These are phyloP conservation scores for Neria commutata DNA, from an alignment of 2,888 invertebrate genomes.

Conservation along the genomic window DNA sequence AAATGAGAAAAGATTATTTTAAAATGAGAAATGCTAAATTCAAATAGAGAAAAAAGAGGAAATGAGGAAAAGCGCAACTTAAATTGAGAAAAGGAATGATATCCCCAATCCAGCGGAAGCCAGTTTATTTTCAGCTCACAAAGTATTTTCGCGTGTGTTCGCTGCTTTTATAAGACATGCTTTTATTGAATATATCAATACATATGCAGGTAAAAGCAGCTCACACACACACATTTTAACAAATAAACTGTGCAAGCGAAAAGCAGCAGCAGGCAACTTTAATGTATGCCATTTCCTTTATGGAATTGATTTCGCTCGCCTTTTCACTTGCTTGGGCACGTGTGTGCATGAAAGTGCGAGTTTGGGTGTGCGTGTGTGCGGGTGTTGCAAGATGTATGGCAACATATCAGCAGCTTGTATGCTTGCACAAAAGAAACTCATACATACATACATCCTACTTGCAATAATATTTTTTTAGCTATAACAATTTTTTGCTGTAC, in stretches of 20 bases:
- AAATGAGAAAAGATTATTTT: neutral
- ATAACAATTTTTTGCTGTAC: slow-evolving; percentile 38
- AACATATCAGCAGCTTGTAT: slow-evolving; percentile 24
- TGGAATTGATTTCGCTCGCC: slow-evolving; percentile 29
- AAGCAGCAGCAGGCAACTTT: neutral
- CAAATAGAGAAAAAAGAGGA: neutral
- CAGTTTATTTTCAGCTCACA: no score
- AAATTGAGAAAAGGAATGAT: neutral
- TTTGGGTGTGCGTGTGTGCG: no score
- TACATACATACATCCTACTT: slow-evolving; percentile 9
- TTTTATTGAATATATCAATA: no score
- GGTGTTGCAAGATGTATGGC: no score
- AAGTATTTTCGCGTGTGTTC: no score
- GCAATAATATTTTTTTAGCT: neutral
- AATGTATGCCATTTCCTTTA: slow-evolving; percentile 5
- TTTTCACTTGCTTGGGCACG: slow-evolving; percentile 35
- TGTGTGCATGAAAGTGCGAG: neutral
- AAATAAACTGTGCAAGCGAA: no score
- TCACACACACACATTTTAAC: no score
- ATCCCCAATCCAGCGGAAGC: no score
- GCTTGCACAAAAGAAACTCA: slow-evolving; percentile 18
- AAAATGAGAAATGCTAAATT: neutral
- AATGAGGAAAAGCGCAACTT: neutral
- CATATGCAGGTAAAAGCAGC: no score
- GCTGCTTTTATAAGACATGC: no score